These are phyloP conservation scores for Melipona beecheii DNA, from an alignment of 2,888 invertebrate species.

Conservation along the genomic window DNA sequence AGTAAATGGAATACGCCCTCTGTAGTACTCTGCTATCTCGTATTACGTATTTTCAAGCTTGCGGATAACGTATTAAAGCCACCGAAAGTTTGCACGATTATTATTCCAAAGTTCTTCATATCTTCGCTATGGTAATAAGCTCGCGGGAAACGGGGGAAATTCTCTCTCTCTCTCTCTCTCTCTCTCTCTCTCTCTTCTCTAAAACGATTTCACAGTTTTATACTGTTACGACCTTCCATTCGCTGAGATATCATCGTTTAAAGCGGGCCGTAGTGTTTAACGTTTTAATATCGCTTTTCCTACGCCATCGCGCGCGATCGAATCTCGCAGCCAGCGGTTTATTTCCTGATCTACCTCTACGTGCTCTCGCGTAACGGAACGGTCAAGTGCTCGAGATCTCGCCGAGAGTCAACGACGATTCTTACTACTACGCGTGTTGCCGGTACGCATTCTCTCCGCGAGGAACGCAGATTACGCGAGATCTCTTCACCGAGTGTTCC, in stretches of 20 bases:
- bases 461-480: not conserved
- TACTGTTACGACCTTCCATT: slow-evolving; percentile 25
- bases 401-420: not conserved
- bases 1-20: not conserved
- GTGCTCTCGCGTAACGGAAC: not conserved
- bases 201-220: slow-evolving; percentile 13
- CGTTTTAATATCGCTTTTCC: slow-evolving; percentile 11
- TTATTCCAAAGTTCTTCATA: not conserved
- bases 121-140: slow-evolving; percentile 2
- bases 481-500: not conserved
- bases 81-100: not conserved
- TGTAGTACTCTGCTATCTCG: not conserved
- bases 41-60: not conserved
- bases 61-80: not conserved
- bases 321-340: not conserved
- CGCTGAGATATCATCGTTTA: slow-evolving; percentile 26
- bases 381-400: not conserved
- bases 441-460: not conserved
- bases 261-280: slow-evolving; percentile 8
- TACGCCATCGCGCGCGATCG: not conserved
- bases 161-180: not conserved
- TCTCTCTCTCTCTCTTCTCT: not conserved
- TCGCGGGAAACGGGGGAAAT: not conserved
- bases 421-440: not conserved
- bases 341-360: not conserved